These are phyloP conservation scores for Oplegnathus fasciatus DNA, from an alignment of 2,113 vertebrate species.

Conservation along the genomic window DNA sequence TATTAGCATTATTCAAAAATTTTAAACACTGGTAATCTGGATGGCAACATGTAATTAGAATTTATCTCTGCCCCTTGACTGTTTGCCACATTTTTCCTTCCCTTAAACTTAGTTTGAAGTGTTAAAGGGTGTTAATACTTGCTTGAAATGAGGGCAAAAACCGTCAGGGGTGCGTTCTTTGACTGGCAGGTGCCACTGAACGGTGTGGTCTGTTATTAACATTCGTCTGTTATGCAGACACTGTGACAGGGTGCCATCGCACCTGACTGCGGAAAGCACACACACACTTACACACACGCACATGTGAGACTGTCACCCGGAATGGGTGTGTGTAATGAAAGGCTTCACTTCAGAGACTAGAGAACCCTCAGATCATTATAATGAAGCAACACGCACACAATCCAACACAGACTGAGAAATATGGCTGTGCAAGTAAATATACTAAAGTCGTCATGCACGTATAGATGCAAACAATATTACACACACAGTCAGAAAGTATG, in stretches of 20 bases:
- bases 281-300: neutral
- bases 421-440: neutral
- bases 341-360: conserved; percentile 41
- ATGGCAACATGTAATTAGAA: neutral
- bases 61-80: neutral
- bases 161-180: neutral
- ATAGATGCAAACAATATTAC: neutral
- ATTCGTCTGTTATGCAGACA: conserved; percentile 1
- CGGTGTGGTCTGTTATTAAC: neutral
- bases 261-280: conserved; percentile 4
- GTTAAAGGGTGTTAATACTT: neutral
- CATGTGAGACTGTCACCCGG: conserved; percentile 33
- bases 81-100: neutral
- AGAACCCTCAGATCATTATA: conserved; percentile 42
- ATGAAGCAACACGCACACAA: conserved; percentile 24
- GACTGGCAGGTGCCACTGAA: conserved; percentile 29
- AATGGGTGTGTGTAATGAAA: conserved; percentile 37
- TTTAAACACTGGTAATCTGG: neutral
- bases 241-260: conserved; percentile 14
- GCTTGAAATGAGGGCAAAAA: neutral
- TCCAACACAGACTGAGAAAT: neutral
- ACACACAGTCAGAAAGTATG: neutral
- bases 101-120: neutral
- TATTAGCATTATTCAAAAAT: neutral
- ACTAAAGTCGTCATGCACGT: neutral